Percentiles rank a stretch among this genome's conserved stretches.
Conservation (phyloP, 1,140 invertebrate species). For the Diabrotica undecimpunctata region DNA sequence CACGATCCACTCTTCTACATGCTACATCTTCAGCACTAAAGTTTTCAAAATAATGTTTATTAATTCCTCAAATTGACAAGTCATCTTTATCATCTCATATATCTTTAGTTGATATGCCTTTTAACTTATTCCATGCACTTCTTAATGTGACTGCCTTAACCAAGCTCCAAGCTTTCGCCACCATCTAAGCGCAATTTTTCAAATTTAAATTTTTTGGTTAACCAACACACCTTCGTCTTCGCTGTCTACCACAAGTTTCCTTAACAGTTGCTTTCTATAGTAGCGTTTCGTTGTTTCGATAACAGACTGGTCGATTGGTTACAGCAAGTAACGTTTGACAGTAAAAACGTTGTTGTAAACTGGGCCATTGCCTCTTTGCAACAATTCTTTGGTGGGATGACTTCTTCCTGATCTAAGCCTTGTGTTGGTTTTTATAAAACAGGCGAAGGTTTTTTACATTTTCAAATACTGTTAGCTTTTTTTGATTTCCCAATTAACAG, state of each 20-base stretch:
- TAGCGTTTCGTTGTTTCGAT: constrained; percentile 5
- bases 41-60: too few relatives aligned
- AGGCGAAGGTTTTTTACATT: constrained; percentile 36
- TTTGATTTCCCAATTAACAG: constrained; percentile 36
- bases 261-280: constrained; percentile 5
- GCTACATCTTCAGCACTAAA: too few relatives aligned
- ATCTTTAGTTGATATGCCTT: too few relatives aligned
- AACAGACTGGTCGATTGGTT: too few relatives aligned
- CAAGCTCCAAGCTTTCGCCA: constrained; percentile 9
- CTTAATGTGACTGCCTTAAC: constrained; percentile 7
- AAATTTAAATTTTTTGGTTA: constrained; percentile 7
- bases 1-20: too few relatives aligned
- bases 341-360: too few relatives aligned
- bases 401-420: constrained; percentile 19
- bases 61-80: too few relatives aligned
- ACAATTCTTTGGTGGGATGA: too few relatives aligned
- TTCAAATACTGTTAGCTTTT: constrained; percentile 32
- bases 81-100: too few relatives aligned
- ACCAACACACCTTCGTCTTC: constrained; percentile 1
- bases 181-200: background rate
- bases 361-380: too few relatives aligned
- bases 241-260: background rate
- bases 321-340: too few relatives aligned
- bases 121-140: too few relatives aligned
- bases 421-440: constrained; percentile 36